Evolutionary conservation across 1,140 invertebrate species (phyloP), one percentile per base, ranked within the genome.

Genomic region (Drosophila micromelanica): DNA sequence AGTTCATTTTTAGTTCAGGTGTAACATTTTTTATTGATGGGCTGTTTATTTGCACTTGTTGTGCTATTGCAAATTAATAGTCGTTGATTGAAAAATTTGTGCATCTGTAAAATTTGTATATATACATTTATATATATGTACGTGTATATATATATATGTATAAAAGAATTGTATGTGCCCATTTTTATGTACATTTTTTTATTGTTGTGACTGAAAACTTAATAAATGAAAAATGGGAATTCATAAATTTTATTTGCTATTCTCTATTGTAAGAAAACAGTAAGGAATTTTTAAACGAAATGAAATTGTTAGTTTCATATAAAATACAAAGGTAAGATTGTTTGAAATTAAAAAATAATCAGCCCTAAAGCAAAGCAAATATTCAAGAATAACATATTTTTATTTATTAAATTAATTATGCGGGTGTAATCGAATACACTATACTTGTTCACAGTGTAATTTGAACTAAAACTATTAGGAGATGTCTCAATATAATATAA

Each of bases 31-130:
- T 74, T 77, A 77, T 77, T 77, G 74, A 69, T 74, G 37, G 32
- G 30, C 65, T 23, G 46, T 74, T 77, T 71, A 38, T 70, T 60
- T 70, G 40, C 40, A 55, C 62, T 74, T 77, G 59, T 74, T 74
- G 59, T 63, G 64, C 5, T 35, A 71, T 62, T 63, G 42, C 43
- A 78, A 78, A 78, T 78, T 78, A 78, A 78, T 78, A 78, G 72
- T 65, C 38, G 72, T 75, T 71, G 75, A 78, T 75, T 78, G 75
- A 57, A 78, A 74, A 78, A 27, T 62, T 55, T 54, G 59, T 12
- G 20, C 38, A 61, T 17, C 30, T 65, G 15, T 43, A 71, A 57
- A 78, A 75, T 70, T 75, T 78, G 46, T 63, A 17, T 8, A 40
- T 38, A 8, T 40, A 15, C 15, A 49, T 15, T 11, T 48, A 3